Evolutionary conservation across 2,888 invertebrate species (phyloP).

Genomic region (Hofmannophila pseudospretella): DNA sequence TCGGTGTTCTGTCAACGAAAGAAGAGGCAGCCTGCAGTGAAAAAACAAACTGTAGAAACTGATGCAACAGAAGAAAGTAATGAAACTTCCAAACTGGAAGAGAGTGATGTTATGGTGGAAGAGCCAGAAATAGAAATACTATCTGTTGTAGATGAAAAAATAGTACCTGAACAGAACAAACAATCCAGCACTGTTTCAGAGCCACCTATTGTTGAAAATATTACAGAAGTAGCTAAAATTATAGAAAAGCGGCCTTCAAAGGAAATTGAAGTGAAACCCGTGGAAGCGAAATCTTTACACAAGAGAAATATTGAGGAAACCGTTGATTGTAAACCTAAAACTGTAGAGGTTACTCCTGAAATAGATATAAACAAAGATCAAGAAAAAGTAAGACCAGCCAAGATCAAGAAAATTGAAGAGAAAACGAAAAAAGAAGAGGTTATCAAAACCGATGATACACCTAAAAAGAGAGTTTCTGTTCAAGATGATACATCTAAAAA

Average conservation of each 20-base stretch:
- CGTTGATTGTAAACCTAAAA: conserved; percentile 11
- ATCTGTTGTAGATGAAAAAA: conserved; percentile 6
- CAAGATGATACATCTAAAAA: conserved; percentile 39
- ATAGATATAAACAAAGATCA: conserved; percentile 26
- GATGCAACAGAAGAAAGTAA: conserved; percentile 12
- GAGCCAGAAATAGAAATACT: conserved; percentile 16
- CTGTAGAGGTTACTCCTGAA: conserved; percentile 14
- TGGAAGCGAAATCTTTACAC: conserved; percentile 5
- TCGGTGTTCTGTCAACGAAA: conserved; percentile 59
- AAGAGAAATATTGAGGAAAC: conserved; percentile 8
- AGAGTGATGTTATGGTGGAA: conserved; percentile 12
- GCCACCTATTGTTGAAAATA: conserved; percentile 12
- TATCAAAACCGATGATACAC: conserved; percentile 24
- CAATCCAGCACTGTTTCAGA: not conserved
- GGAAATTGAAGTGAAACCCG: not conserved
- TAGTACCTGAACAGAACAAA: conserved; percentile 1
- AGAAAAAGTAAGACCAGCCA: conserved; percentile 30
- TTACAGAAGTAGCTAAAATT: conserved; percentile 16
- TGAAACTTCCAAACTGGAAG: conserved; percentile 17
- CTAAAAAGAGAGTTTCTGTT: conserved; percentile 41
- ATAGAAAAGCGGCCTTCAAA: conserved; percentile 8
- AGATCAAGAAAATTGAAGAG: conserved; percentile 29
- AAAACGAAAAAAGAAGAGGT: conserved; percentile 22
- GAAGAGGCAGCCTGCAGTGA: conserved; percentile 51
- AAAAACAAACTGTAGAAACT: conserved; percentile 28